phyloP scores from a whole-genome alignment of 2,888 invertebrate species.

The Amphimallon solstitiale region DNA sequence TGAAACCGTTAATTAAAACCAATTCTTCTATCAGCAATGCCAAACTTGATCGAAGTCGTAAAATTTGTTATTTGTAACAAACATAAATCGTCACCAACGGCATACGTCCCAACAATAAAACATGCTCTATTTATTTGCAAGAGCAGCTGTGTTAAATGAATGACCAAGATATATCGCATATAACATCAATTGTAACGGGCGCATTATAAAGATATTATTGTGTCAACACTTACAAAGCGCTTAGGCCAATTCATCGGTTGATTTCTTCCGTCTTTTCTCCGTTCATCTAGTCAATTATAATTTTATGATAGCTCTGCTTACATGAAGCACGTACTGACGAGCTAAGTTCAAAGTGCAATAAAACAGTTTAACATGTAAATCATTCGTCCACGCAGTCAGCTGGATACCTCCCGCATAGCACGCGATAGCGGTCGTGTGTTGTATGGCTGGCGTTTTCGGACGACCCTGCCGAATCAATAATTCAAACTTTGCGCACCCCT shows the following conservation, averaged over 20 bases:
- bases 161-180: slow-evolving; percentile 5
- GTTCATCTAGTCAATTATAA: slow-evolving; percentile 21
- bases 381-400: slow-evolving; percentile 15
- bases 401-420: not conserved
- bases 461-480: slow-evolving; percentile 40
- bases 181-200: slow-evolving; percentile 16
- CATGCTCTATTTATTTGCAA: slow-evolving; percentile 14
- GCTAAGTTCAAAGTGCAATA: slow-evolving; percentile 9
- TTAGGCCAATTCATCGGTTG: slow-evolving; percentile 10
- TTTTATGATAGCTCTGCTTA: not conserved
- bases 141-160: slow-evolving; percentile 27
- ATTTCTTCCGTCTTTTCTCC: slow-evolving; percentile 23
- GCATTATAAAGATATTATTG: slow-evolving; percentile 26
- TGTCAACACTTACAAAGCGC: slow-evolving; percentile 28
- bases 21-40: too few species aligned
- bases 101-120: slow-evolving; percentile 2
- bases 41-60: not conserved
- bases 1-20: too few species aligned
- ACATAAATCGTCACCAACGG: not conserved
- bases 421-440: slow-evolving; percentile 6
- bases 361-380: slow-evolving; percentile 21
- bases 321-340: not conserved
- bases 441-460: slow-evolving; percentile 29
- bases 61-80: slow-evolving; percentile 2
- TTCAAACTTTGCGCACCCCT: slow-evolving; percentile 43